phyloP scores from a whole-genome alignment of 2,888 invertebrate species.

The Agrilus biguttatus region DNA sequence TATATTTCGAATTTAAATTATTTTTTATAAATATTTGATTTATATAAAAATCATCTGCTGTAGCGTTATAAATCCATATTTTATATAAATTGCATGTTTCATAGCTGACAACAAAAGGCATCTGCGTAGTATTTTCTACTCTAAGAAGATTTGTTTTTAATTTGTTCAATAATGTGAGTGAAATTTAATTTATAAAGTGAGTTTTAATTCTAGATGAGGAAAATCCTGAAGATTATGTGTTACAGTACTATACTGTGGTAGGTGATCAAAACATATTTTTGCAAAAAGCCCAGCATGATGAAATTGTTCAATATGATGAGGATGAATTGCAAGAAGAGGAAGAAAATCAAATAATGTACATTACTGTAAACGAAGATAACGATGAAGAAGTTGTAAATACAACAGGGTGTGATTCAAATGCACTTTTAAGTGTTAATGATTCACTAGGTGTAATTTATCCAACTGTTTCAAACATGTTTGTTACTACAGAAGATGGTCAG shows the following conservation, averaged over 20 bases:
- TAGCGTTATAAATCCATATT: too few species aligned
- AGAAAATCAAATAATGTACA: slow-evolving; percentile 6
- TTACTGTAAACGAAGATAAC: slow-evolving; percentile 13
- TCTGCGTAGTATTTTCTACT: too few species aligned
- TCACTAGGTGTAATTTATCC: background rate
- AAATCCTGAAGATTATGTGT: slow-evolving; percentile 12
- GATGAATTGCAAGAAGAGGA: slow-evolving; percentile 7
- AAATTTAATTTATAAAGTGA: too few species aligned
- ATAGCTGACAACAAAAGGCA: too few species aligned
- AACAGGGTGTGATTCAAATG: slow-evolving; percentile 13
- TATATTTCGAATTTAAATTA: slow-evolving; percentile 2
- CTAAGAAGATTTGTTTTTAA: too few species aligned
- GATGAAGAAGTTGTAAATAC: slow-evolving; percentile 21
- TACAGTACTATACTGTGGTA: slow-evolving; percentile 17
- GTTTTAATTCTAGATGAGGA: slow-evolving; percentile 1
- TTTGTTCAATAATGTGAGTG: too few species aligned
- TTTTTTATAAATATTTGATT: background rate
- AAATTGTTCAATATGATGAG: slow-evolving; percentile 9
- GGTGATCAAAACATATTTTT: slow-evolving; percentile 8
- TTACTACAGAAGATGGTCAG: slow-evolving; percentile 14
- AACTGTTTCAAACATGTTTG: slow-evolving; percentile 10
- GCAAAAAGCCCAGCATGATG: slow-evolving; percentile 7
- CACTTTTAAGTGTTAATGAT: slow-evolving; percentile 1
- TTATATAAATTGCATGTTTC: too few species aligned
- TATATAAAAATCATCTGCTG: too few species aligned